phyloP scores from a whole-genome alignment of 2,797 vertebrate genomes.

The Kryptolebias ocellatus region DNA sequence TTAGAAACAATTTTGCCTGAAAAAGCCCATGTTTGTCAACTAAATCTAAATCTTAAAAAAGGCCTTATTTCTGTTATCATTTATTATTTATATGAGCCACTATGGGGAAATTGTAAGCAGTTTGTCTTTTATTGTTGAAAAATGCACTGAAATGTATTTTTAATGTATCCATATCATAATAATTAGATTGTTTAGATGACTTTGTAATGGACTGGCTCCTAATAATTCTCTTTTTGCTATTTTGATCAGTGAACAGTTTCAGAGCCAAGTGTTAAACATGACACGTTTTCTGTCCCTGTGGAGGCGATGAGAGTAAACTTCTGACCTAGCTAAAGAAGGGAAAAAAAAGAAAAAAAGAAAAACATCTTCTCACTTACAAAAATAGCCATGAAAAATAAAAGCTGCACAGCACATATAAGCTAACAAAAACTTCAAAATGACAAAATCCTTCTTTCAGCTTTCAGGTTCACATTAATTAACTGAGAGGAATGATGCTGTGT shows the following conservation, averaged over 20 bases:
- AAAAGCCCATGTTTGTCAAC: background rate
- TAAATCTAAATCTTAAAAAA: slow-evolving; percentile 1
- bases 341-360: background rate
- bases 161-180: background rate
- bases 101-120: background rate
- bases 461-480: slow-evolving; percentile 5
- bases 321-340: slow-evolving; percentile 14
- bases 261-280: slow-evolving; percentile 36
- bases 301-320: slow-evolving; percentile 32
- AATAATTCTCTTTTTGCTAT: background rate
- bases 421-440: background rate
- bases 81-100: background rate
- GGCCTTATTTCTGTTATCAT: background rate
- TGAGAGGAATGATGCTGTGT: background rate
- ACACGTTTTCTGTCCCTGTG: slow-evolving; percentile 9
- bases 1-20: slow-evolving; percentile 2
- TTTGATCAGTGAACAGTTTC: slow-evolving; percentile 42
- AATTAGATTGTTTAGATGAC: background rate
- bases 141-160: background rate
- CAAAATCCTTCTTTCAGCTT: background rate
- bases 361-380: slow-evolving; percentile 20
- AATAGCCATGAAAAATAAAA: slow-evolving; percentile 23
- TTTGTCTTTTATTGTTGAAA: background rate
- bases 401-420: background rate
- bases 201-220: background rate